phyloP scores from a whole-genome alignment of 2,797 vertebrate species.

The Acipenser transmontanus region DNA sequence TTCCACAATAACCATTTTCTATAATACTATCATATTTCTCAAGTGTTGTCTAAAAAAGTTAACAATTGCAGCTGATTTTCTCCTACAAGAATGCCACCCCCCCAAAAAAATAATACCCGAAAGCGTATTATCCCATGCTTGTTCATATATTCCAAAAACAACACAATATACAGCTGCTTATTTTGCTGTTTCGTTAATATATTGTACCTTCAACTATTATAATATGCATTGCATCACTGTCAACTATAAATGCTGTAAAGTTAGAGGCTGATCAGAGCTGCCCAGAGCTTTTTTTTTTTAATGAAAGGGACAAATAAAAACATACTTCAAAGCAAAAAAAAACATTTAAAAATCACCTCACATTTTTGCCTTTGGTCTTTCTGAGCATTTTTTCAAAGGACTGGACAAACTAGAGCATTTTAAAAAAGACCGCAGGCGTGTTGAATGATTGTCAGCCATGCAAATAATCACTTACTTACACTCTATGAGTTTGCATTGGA shows the following conservation, averaged over 20 bases:
- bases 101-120: neutral
- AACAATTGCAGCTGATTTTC: no score
- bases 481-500: slow-evolving; percentile 85
- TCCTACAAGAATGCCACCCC: neutral
- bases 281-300: slow-evolving; percentile 40
- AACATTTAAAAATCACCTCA: slow-evolving; percentile 35
- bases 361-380: slow-evolving; percentile 63
- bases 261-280: slow-evolving; percentile 12
- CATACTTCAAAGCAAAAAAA: slow-evolving; percentile 56
- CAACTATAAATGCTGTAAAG: slow-evolving; percentile 8
- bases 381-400: slow-evolving; percentile 70
- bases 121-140: no score
- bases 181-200: no score
- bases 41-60: neutral
- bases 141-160: no score
- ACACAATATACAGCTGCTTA: no score
- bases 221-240: slow-evolving; percentile 2
- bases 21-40: neutral
- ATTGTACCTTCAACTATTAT: neutral
- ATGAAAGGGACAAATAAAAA: slow-evolving; percentile 62
- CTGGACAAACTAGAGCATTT: slow-evolving; percentile 84
- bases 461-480: slow-evolving; percentile 98
- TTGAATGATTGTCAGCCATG: slow-evolving; percentile 92
- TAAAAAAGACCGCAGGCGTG: slow-evolving; percentile 79
- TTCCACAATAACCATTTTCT: no score